phyloP scores from a whole-genome alignment of 2,113 vertebrate species.

The Psophia crepitans region DNA sequence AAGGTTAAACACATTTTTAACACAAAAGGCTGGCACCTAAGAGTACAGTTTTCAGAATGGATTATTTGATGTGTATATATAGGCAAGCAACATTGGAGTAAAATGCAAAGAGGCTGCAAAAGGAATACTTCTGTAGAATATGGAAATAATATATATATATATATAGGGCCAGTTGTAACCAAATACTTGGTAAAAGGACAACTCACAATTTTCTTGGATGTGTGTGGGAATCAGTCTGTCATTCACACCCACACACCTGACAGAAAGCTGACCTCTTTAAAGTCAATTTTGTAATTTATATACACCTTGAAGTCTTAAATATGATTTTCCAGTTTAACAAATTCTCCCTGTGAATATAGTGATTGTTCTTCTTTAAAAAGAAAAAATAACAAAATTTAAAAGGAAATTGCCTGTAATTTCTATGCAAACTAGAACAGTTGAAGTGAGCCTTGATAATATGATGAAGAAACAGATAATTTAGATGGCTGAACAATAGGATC shows the following conservation, averaged over 20 bases:
- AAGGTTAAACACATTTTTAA: background rate
- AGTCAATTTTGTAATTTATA: conserved; percentile 12
- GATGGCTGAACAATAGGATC: background rate
- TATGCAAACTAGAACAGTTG: background rate
- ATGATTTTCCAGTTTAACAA: background rate
- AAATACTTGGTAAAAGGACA: background rate
- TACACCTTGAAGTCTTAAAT: conserved; percentile 23
- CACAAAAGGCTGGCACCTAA: background rate
- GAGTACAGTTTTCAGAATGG: background rate
- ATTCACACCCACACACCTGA: background rate
- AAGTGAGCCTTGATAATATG: background rate
- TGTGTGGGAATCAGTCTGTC: background rate
- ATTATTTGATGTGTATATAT: background rate
- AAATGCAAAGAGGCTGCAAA: background rate
- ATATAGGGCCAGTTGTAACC: background rate
- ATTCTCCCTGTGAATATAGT: background rate
- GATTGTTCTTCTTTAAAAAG: background rate
- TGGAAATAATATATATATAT: background rate
- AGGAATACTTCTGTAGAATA: background rate
- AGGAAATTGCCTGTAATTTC: background rate
- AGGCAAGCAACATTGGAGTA: background rate
- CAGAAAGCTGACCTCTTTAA: conserved; percentile 10
- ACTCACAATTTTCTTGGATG: background rate
- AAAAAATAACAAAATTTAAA: background rate
- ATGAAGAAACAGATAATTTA: background rate